Evolutionary conservation across 1,140 invertebrate species (phyloP).

Genomic region (Aphelinus certus): DNA sequence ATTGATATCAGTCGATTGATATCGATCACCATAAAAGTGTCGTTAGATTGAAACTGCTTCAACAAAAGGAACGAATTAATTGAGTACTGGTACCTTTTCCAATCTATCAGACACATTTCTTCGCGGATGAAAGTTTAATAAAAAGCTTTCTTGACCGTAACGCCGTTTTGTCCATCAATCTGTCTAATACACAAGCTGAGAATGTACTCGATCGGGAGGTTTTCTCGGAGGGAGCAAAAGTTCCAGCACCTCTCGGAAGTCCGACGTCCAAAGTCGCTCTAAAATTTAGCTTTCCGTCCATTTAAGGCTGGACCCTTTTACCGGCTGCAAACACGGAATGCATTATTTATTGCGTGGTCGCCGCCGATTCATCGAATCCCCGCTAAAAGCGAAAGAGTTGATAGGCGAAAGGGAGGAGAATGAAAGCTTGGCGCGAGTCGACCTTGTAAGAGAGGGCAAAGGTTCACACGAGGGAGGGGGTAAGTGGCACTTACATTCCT

Average conservation of each 20-base stretch:
- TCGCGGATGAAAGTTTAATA: too few species aligned
- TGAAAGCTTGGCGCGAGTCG: slow-evolving; percentile 49
- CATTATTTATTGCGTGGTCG: slow-evolving; percentile 58
- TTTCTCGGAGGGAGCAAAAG: background rate
- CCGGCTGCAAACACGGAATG: slow-evolving; percentile 57
- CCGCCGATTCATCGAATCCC: slow-evolving; percentile 46
- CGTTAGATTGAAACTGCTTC: too few species aligned
- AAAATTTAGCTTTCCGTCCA: slow-evolving; percentile 48
- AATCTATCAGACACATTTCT: too few species aligned
- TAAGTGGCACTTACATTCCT: slow-evolving; percentile 47
- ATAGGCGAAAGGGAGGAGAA: slow-evolving; percentile 43
- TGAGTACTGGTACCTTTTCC: too few species aligned
- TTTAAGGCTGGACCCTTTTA: slow-evolving; percentile 50
- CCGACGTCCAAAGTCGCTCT: slow-evolving; percentile 45
- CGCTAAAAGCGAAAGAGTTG: slow-evolving; percentile 53
- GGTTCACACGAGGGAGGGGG: slow-evolving; percentile 14
- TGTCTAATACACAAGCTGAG: too few species aligned
- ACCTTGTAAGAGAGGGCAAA: slow-evolving; percentile 40
- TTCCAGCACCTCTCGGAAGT: slow-evolving; percentile 12
- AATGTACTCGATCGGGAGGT: too few species aligned
- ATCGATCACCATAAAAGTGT: too few species aligned
- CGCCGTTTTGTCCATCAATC: slow-evolving; percentile 23
- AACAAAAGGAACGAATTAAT: too few species aligned
- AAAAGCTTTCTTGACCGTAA: background rate
- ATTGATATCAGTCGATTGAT: too few species aligned